Conservation (phyloP, 2,113 vertebrate genomes). For the Colistium nudipinnis region DNA sequence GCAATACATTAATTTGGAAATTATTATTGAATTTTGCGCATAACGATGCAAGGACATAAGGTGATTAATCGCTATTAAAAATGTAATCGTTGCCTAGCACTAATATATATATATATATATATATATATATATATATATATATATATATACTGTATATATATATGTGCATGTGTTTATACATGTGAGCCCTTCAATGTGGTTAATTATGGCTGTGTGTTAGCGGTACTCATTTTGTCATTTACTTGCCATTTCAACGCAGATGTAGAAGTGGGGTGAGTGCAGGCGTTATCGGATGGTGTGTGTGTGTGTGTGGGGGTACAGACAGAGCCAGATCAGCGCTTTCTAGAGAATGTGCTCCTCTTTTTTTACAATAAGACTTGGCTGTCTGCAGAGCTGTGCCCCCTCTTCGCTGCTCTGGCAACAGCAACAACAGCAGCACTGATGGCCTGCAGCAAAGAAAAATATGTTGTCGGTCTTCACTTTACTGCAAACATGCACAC, state of each 20-base stretch:
- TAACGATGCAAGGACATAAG: too few species aligned
- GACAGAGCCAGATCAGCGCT: constrained; percentile 63
- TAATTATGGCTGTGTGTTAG: constrained; percentile 82
- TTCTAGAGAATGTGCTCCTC: constrained; percentile 63
- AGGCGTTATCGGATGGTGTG: neutral
- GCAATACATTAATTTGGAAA: too few species aligned
- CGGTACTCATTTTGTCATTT: constrained; percentile 73
- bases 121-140: too few species aligned
- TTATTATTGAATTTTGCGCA: too few species aligned
- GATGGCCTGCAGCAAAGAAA: constrained; percentile 52
- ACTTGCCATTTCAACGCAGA: constrained; percentile 73
- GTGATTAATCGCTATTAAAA: too few species aligned
- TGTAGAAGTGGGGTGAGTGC: constrained; percentile 33
- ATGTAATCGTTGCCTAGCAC: too few species aligned
- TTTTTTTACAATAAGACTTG: constrained; percentile 54
- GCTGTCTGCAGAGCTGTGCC: constrained; percentile 47
- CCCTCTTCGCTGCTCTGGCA: constrained; percentile 41
- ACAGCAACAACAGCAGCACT: constrained; percentile 32
- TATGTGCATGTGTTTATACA: constrained; percentile 9
- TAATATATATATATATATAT: too few species aligned
- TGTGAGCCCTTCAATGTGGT: constrained; percentile 62
- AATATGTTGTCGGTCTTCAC: constrained; percentile 40
- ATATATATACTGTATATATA: neutral
- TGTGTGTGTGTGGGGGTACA: neutral
- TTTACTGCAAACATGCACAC: constrained; percentile 39